These are phyloP conservation scores for Noturus placidus DNA, from an alignment of 2,113 vertebrate genomes.

Conservation along the genomic window DNA sequence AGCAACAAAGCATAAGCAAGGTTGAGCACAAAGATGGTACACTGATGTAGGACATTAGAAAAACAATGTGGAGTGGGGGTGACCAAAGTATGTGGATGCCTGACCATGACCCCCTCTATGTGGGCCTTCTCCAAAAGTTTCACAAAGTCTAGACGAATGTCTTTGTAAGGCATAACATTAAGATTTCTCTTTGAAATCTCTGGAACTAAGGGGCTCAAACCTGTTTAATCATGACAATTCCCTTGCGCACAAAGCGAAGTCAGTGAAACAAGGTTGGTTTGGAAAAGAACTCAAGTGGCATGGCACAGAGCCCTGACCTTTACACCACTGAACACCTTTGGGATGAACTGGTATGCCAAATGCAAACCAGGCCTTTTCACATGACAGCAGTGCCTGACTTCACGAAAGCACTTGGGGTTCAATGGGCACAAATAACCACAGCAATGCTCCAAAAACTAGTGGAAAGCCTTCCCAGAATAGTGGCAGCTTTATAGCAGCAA, in stretches of 20 bases:
- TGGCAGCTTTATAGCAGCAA: neutral
- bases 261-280: neutral
- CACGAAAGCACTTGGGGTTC: neutral
- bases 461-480: neutral
- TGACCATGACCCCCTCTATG: neutral
- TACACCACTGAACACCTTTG: neutral
- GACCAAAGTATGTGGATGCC: neutral
- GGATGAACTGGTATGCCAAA: neutral
- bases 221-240: neutral
- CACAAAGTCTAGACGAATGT: neutral
- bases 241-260: neutral
- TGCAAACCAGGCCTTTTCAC: too few species aligned
- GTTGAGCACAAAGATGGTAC: neutral
- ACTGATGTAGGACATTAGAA: neutral
- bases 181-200: too few species aligned
- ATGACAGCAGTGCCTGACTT: neutral
- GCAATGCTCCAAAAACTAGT: neutral
- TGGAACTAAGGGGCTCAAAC: neutral
- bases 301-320: neutral
- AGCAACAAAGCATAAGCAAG: neutral
- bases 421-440: neutral
- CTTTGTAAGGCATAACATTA: neutral
- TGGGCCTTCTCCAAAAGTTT: neutral
- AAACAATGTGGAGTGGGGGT: neutral
- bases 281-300: neutral